A percentile compares a stretch with the other conserved stretches of the same genome.
These are phyloP conservation scores for Acronicta leporina DNA, from an alignment of 2,888 invertebrate species.

Conservation along the genomic window DNA sequence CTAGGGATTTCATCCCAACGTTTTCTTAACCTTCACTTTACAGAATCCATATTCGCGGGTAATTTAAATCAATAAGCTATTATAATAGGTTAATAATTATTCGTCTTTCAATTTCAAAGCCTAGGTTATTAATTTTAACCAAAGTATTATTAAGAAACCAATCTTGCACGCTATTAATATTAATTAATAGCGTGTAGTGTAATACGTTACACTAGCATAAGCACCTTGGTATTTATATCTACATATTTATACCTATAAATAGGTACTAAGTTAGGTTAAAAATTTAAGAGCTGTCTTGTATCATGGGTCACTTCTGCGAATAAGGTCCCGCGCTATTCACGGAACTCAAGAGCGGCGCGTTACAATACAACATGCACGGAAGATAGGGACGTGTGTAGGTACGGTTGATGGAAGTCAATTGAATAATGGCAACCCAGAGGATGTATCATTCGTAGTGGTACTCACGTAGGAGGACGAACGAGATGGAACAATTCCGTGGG, in stretches of 20 bases:
- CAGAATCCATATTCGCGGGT: no score
- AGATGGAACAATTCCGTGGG: conserved; percentile 96
- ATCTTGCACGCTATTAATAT: background rate
- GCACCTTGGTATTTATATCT: conserved; percentile 4
- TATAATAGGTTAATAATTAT: no score
- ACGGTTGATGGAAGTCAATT: conserved; percentile 75
- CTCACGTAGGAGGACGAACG: conserved; percentile 95
- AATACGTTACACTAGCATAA: background rate
- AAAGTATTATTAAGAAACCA: conserved; percentile 6
- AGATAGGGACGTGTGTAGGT: conserved; percentile 51
- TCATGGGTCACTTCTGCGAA: conserved; percentile 8
- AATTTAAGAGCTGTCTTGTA: conserved; percentile 12
- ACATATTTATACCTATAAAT: no score
- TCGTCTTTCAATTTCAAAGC: background rate
- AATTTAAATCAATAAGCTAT: no score
- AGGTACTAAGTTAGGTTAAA: conserved; percentile 43
- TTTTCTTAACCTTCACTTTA: no score
- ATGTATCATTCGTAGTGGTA: conserved; percentile 81
- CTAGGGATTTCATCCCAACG: no score
- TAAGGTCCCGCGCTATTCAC: background rate
- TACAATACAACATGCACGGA: conserved; percentile 28
- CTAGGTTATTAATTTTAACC: conserved; percentile 2
- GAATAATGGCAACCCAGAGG: conserved; percentile 82
- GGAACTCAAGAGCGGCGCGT: conserved; percentile 22
- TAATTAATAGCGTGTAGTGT: background rate